Base-by-base conservation (phyloP, 2,888 invertebrate genomes). In the Apantesis nais region DNA sequence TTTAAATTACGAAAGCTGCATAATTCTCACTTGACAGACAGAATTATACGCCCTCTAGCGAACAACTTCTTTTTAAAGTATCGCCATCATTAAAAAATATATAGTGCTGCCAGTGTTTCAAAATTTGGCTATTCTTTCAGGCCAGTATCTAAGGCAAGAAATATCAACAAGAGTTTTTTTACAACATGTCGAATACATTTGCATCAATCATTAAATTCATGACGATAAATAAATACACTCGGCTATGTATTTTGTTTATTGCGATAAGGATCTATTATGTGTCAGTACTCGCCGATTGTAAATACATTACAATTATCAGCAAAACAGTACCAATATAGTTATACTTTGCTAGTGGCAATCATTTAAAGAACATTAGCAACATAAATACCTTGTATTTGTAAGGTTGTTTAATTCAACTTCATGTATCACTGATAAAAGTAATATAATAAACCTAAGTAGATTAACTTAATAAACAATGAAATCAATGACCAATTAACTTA, bases 61-160 rank as follows among this genome's bases (percentile, higher is more conserved):
- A 66, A n/a, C 22, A 66, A 37, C 70, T 63, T 61, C 14, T 16
- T 48, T 19, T 1, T 7, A n/a, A 72, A 83, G 91, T 91, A 89
- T 91, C 88, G 90, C 91, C 89, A 89, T 82, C 69, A 71, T 37
- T 71, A 76, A 89, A 89, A 88, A 87, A 82, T 25, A 48, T 34
- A 64, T 71, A 74, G 83, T 85, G 82, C 86, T 88, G 76, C 88
- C 52, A 73, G 69, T 73, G 41, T 11, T 2, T 34, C 8, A 14
- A 34, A 65, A 62, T 62, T 25, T 22, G 0, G 2, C 22, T 8
- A 62, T 34, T 37, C 12, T 62, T 63, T 39, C 25, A 39, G 4
- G 41, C n/a, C 37, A 29, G 58, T 58, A 58, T 58, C 29, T 25
- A 16, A 16, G 8, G 29, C 58, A 16, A 29, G 29, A 58, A 58